phyloP scores from a whole-genome alignment of 2,113 vertebrate genomes.

The Carollia perspicillata region DNA sequence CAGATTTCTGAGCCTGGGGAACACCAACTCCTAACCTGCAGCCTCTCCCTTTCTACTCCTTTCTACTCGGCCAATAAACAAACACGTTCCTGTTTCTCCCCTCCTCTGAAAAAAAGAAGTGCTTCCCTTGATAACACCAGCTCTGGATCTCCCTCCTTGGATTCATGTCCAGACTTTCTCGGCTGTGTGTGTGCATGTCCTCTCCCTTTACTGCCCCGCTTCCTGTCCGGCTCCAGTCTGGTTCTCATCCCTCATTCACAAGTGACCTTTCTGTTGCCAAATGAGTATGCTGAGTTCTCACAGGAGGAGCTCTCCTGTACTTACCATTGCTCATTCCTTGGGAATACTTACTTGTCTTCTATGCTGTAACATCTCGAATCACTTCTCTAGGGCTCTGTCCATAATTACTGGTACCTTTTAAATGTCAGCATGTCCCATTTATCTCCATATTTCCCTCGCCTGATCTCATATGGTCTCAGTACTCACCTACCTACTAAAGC shows the following conservation, averaged over 20 bases:
- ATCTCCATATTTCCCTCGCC: not conserved
- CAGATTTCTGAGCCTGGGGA: not conserved
- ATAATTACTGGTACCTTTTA: not conserved
- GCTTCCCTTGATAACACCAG: not conserved
- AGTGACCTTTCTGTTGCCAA: not conserved
- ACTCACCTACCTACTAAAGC: not conserved
- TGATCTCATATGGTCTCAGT: not conserved
- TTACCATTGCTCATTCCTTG: not conserved
- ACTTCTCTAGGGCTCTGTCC: not conserved
- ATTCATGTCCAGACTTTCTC: not conserved
- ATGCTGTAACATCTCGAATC: not conserved
- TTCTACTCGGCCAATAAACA: not conserved
- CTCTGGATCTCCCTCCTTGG: not conserved
- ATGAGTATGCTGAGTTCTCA: not conserved
- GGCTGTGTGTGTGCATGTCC: not conserved
- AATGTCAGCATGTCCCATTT: not conserved
- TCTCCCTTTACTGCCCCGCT: not conserved
- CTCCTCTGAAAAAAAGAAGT: not conserved
- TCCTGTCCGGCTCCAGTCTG: not conserved
- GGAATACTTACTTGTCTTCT: not conserved
- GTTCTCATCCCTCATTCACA: not conserved
- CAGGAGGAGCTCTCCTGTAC: not conserved
- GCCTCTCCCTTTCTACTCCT: not conserved
- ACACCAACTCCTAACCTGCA: not conserved
- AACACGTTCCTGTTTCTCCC: not conserved